A percentile compares a stretch with the other conserved stretches of the same genome.
These are phyloP conservation scores for Adelphocoris suturalis DNA, from an alignment of 2,888 invertebrate species.

Conservation along the genomic window DNA sequence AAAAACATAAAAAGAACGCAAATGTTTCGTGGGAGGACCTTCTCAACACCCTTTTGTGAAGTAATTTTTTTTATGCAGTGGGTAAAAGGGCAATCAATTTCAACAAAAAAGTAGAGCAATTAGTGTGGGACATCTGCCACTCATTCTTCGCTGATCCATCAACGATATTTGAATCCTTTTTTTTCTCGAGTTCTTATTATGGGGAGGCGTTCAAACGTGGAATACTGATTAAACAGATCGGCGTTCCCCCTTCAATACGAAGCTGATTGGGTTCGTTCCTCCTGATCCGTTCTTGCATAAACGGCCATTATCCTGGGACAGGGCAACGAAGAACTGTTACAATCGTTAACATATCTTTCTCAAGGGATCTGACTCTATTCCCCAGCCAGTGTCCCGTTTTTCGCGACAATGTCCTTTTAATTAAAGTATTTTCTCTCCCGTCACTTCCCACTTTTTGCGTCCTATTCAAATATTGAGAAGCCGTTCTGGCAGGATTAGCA, in stretches of 20 bases:
- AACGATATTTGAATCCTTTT: conserved; percentile 1
- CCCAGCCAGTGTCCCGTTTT: conserved; percentile 6
- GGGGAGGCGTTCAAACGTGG: conserved; percentile 36
- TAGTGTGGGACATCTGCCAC: background rate
- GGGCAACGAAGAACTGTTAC: conserved; percentile 16
- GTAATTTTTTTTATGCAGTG: background rate
- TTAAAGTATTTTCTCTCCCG: conserved; percentile 5
- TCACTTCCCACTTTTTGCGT: conserved; percentile 17
- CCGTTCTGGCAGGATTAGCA: conserved; percentile 49
- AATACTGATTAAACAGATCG: conserved; percentile 42
- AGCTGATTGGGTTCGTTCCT: conserved; percentile 31
- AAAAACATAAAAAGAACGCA: background rate
- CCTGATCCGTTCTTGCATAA: conserved; percentile 21
- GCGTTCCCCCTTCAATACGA: conserved; percentile 19
- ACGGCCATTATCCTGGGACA: conserved; percentile 32
- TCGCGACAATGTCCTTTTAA: conserved; percentile 27
- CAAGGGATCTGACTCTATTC: background rate
- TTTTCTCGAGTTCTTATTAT: conserved; percentile 8
- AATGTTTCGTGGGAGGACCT: background rate
- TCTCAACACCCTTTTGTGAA: background rate
- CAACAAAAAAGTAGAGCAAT: background rate
- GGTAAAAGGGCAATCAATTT: background rate
- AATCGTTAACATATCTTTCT: conserved; percentile 35
- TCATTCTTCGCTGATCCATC: conserved; percentile 13
- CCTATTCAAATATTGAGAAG: conserved; percentile 60